phyloP scores from a whole-genome alignment of 1,140 invertebrate species.

The Lepidostoma basale region DNA sequence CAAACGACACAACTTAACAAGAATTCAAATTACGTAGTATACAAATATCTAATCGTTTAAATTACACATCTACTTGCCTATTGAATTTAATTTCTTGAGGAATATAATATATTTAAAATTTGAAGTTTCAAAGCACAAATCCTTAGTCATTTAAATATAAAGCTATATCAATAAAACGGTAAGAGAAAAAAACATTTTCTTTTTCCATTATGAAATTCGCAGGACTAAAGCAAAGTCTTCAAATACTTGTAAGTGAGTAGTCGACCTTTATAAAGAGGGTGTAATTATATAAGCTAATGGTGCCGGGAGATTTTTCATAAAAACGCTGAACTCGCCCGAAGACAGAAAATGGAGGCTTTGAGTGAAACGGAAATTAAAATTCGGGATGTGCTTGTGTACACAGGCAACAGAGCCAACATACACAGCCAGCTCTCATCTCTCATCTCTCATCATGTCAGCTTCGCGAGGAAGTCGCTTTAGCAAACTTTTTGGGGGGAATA shows the following conservation, averaged over 20 bases:
- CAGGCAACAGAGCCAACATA: constrained; percentile 20
- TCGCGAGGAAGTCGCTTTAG: not conserved
- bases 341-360: constrained; percentile 10
- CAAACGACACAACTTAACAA: too few relatives aligned
- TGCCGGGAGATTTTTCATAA: constrained; percentile 8
- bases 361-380: constrained; percentile 30
- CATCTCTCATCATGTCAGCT: constrained; percentile 1
- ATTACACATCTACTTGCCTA: not conserved
- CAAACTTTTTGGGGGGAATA: not conserved
- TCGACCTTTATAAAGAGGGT: constrained; percentile 9
- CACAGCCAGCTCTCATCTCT: too few relatives aligned
- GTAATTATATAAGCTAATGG: constrained; percentile 22
- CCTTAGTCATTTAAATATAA: too few relatives aligned
- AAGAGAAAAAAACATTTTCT: not conserved
- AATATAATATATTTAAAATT: not conserved
- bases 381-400: constrained; percentile 25
- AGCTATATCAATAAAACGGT: too few relatives aligned
- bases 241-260: constrained; percentile 17
- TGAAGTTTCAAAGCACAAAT: not conserved
- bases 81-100: not conserved
- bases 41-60: too few relatives aligned
- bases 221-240: not conserved
- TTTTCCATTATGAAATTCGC: not conserved
- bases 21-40: too few relatives aligned
- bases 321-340: constrained; percentile 11